phyloP scores from a whole-genome alignment of 2,888 invertebrate species.

The Zygaena filipendulae region DNA sequence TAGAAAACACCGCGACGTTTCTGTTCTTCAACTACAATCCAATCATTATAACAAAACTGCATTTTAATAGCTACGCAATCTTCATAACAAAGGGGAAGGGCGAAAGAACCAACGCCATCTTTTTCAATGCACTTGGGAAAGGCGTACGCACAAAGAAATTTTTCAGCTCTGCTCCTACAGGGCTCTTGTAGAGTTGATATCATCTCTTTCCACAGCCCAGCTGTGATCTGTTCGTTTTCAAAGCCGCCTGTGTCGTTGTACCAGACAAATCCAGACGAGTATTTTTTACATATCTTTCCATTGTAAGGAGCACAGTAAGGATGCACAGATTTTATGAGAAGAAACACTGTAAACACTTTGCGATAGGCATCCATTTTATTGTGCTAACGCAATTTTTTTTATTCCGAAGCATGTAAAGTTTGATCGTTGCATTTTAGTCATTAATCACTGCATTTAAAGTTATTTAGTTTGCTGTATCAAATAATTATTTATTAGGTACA shows the following conservation, averaged over 20 bases:
- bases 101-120: conserved; percentile 71
- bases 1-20: conserved; percentile 82
- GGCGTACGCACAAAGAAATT: conserved; percentile 90
- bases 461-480: no score
- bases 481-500: no score
- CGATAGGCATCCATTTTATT: conserved; percentile 44
- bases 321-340: conserved; percentile 50
- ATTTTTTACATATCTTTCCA: conserved; percentile 83
- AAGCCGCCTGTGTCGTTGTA: conserved; percentile 80
- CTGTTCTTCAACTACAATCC: conserved; percentile 91
- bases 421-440: conserved; percentile 53
- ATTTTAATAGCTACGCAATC: conserved; percentile 92
- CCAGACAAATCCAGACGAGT: conserved; percentile 78
- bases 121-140: conserved; percentile 87
- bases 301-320: conserved; percentile 90
- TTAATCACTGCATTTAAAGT: conserved; percentile 14
- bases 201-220: conserved; percentile 87
- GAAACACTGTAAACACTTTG: conserved; percentile 42
- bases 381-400: conserved; percentile 31
- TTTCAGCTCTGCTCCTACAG: conserved; percentile 89
- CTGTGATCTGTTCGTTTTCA: conserved; percentile 87
- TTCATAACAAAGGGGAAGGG: conserved; percentile 89
- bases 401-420: conserved; percentile 34
- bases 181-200: conserved; percentile 82
- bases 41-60: conserved; percentile 93